These are phyloP conservation scores for Magallana nippona DNA, from an alignment of 2,888 invertebrate genomes.

Conservation along the genomic window DNA sequence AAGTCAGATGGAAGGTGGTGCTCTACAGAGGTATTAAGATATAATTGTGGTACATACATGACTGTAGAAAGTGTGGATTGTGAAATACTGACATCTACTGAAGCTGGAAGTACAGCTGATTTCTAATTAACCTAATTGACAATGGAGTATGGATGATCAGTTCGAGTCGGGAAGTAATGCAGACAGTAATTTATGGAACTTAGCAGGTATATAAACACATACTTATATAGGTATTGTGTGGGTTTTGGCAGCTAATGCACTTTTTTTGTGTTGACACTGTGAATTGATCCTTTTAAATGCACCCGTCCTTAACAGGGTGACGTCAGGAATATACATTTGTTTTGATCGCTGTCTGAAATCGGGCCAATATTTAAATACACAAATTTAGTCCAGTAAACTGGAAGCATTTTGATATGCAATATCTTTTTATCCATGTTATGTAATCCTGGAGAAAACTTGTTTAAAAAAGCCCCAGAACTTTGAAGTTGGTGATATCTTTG, in stretches of 20 bases:
- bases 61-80: neutral
- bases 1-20: too few species aligned
- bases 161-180: conserved; percentile 15
- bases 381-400: neutral
- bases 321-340: conserved; percentile 4
- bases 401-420: neutral
- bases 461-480: neutral
- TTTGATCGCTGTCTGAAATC: neutral
- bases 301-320: neutral
- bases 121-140: neutral
- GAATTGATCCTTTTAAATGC: neutral
- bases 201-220: conserved; percentile 24
- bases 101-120: neutral
- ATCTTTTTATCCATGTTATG: conserved; percentile 5
- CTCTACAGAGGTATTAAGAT: too few species aligned
- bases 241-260: neutral
- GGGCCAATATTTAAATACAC: conserved; percentile 27
- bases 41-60: neutral
- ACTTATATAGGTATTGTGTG: neutral
- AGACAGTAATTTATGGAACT: conserved; percentile 33
- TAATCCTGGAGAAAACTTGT: neutral
- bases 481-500: neutral
- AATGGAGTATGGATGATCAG: conserved; percentile 37
- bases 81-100: neutral
- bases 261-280: conserved; percentile 11